Percentiles rank a stretch among this genome's conserved stretches.
Conservation (phyloP, 2,888 invertebrate species). For the Ochropacha duplaris region DNA sequence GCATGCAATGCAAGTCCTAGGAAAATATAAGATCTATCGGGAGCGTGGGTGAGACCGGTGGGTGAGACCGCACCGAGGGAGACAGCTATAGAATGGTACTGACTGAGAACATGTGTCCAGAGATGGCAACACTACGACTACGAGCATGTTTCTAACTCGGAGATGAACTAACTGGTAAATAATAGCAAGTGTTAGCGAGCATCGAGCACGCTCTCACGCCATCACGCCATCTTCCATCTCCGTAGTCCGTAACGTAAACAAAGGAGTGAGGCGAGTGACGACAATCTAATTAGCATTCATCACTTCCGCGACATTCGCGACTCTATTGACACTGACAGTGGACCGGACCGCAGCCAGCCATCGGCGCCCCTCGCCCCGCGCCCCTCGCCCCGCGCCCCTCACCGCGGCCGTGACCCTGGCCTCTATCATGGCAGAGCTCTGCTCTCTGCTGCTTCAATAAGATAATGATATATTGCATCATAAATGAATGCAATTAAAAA, state of each 20-base stretch:
- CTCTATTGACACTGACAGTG: background rate
- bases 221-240: no score
- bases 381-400: background rate
- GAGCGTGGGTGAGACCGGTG: no score
- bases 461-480: background rate
- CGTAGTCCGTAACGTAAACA: no score
- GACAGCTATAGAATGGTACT: no score
- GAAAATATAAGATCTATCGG: no score
- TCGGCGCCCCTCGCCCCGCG: background rate
- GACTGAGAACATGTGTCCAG: background rate
- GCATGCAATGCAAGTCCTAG: no score
- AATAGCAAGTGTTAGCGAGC: background rate
- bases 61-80: no score
- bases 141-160: no score
- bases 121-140: no score
- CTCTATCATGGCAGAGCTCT: background rate
- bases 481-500: background rate
- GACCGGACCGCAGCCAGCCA: background rate
- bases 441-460: background rate
- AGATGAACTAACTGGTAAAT: background rate
- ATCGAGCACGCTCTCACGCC: background rate
- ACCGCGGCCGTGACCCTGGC: background rate
- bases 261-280: background rate
- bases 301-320: background rate
- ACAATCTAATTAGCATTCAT: background rate